Percentiles rank a stretch among this genome's conserved stretches.
Evolutionary conservation across 2,113 vertebrate species (phyloP).

Genomic region (Calidris pygmaea): DNA sequence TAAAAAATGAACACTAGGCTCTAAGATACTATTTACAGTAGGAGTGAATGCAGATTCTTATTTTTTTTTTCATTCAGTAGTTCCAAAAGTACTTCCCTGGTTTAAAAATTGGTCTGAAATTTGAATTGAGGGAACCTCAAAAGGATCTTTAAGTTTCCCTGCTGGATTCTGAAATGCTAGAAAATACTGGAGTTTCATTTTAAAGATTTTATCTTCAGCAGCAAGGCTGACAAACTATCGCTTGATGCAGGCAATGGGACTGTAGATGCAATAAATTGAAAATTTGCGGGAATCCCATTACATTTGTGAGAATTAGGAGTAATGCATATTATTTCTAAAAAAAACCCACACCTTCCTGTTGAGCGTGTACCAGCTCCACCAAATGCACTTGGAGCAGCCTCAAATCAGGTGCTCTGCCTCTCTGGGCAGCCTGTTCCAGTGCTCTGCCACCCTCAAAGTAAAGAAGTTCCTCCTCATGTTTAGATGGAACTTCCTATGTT

Average conservation of each 20-base stretch:
- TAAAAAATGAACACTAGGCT: neutral
- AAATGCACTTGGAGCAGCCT: accelerated
- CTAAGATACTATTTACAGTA: neutral
- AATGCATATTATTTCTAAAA: neutral
- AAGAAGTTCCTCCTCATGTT: too few species aligned
- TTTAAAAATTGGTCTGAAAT: neutral
- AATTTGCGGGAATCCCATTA: accelerated
- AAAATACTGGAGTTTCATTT: neutral
- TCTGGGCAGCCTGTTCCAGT: too few species aligned
- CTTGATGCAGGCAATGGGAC: neutral
- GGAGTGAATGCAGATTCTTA: neutral
- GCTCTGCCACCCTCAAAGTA: too few species aligned
- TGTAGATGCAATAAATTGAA: neutral
- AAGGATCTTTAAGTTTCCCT: neutral
- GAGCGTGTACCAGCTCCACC: neutral
- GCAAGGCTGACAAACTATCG: neutral
- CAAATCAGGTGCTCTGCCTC: neutral
- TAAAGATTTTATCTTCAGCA: neutral
- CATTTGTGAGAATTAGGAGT: neutral
- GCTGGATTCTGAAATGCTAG: neutral
- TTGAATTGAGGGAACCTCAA: neutral
- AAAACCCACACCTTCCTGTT: neutral
- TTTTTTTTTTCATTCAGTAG: neutral
- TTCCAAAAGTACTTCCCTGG: neutral
- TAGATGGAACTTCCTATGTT: too few species aligned